Conservation (phyloP, 2,888 invertebrate species). For the Dasysyrphus tricinctus region DNA sequence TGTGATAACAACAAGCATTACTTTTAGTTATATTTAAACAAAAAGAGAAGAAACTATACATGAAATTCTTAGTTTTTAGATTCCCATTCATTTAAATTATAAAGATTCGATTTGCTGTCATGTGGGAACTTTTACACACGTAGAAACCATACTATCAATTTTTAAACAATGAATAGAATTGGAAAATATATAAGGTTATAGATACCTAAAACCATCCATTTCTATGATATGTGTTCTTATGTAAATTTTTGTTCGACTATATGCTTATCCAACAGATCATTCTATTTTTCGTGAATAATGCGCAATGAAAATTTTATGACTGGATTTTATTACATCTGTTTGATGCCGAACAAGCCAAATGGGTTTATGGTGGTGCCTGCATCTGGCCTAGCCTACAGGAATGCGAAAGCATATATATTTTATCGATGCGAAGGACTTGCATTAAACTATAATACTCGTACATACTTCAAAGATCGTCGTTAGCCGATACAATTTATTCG, state of each 20-base stretch:
- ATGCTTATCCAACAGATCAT: slow-evolving; percentile 42
- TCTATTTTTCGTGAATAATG: slow-evolving; percentile 42
- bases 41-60: neutral
- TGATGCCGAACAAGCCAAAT: slow-evolving; percentile 1
- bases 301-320: slow-evolving; percentile 57
- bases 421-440: slow-evolving; percentile 15
- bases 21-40: too few species aligned
- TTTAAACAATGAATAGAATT: slow-evolving; percentile 25
- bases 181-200: neutral
- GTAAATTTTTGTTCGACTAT: slow-evolving; percentile 27
- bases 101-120: neutral
- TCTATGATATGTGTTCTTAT: neutral
- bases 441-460: neutral
- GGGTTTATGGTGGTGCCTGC: neutral
- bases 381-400: slow-evolving; percentile 3
- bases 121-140: slow-evolving; percentile 40
- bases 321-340: slow-evolving; percentile 50
- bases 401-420: slow-evolving; percentile 10
- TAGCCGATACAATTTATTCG: slow-evolving; percentile 28
- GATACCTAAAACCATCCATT: neutral
- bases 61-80: neutral
- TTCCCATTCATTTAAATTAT: slow-evolving; percentile 31
- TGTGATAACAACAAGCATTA: too few species aligned
- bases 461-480: slow-evolving; percentile 14
- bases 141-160: slow-evolving; percentile 34